Conservation (phyloP, 1,140 invertebrate species). For the Eciton burchellii region DNA sequence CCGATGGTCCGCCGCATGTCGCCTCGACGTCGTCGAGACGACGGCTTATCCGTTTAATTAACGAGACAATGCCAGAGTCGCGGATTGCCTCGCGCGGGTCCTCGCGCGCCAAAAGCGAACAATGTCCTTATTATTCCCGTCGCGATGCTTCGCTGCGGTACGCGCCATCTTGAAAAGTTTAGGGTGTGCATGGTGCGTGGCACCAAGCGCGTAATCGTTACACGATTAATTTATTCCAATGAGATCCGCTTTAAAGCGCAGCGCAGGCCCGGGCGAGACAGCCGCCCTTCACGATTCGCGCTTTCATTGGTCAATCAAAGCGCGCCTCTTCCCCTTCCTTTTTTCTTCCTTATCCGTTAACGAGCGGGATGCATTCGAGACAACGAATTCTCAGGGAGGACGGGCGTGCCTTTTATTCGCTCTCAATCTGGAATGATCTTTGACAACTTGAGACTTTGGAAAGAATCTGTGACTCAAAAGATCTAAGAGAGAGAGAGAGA, state of each 20-base stretch:
- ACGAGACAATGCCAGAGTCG: constrained; percentile 80
- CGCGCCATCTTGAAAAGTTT: constrained; percentile 43
- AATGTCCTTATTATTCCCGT: constrained; percentile 77
- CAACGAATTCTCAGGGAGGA: not conserved
- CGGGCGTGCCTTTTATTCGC: not conserved
- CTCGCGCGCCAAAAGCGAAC: constrained; percentile 72
- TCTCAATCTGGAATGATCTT: constrained; percentile 17
- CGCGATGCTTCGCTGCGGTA: not conserved
- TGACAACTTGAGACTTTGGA: constrained; percentile 1
- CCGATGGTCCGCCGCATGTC: constrained; percentile 29
- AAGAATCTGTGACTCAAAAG: constrained; percentile 29
- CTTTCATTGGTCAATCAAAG: no score
- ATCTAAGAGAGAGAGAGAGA: not conserved
- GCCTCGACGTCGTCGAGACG: constrained; percentile 33
- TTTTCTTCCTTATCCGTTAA: no score
- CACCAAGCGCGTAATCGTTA: constrained; percentile 29
- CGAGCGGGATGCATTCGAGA: not conserved
- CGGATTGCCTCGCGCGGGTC: constrained; percentile 73
- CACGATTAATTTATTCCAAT: constrained; percentile 32
- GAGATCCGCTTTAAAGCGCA: constrained; percentile 12
- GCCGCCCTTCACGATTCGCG: no score
- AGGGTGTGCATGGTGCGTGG: constrained; percentile 15
- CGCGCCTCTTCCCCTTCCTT: no score
- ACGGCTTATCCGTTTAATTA: constrained; percentile 85
- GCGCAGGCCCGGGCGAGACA: no score